Evolutionary conservation across 2,888 invertebrate species (phyloP).

Genomic region (Cerastis leucographa): DNA sequence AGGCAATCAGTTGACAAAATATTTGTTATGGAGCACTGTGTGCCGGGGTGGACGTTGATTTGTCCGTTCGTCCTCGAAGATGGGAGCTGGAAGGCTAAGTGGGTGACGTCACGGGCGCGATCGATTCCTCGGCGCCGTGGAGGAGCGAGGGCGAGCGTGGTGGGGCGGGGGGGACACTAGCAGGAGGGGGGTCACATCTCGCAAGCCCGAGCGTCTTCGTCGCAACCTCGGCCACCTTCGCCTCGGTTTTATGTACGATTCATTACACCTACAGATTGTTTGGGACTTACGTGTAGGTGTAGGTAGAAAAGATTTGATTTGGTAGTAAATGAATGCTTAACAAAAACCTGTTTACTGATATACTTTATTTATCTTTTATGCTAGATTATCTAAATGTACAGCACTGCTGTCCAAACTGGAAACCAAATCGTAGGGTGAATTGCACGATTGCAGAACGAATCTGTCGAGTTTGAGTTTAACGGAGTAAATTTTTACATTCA

Average conservation of each 20-base stretch:
- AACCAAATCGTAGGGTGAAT: not conserved
- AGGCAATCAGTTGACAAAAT: slow-evolving; percentile 62
- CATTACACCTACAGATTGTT: slow-evolving; percentile 74
- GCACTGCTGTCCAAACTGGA: not conserved
- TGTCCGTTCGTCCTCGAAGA: slow-evolving; percentile 70
- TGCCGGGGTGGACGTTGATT: slow-evolving; percentile 58
- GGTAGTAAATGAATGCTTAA: not conserved
- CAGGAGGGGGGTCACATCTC: slow-evolving; percentile 67
- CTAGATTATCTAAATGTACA: not conserved
- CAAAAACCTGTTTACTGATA: slow-evolving; percentile 6
- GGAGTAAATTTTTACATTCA: not conserved
- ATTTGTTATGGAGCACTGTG: slow-evolving; percentile 55
- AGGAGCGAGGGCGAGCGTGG: slow-evolving; percentile 45
- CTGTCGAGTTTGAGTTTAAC: not conserved
- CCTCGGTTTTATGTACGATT: slow-evolving; percentile 69
- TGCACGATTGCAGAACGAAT: not conserved
- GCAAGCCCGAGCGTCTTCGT: slow-evolving; percentile 67
- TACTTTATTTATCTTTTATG: not conserved
- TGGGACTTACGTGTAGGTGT: slow-evolving; percentile 63
- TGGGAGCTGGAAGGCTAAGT: slow-evolving; percentile 81
- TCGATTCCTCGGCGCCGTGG: slow-evolving; percentile 76
- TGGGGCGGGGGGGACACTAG: slow-evolving; percentile 48
- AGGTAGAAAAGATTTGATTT: slow-evolving; percentile 1
- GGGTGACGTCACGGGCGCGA: slow-evolving; percentile 87
- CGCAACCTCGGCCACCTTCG: slow-evolving; percentile 64